Conservation (phyloP, 2,797 vertebrate genomes). For the Gallinago stenura region DNA sequence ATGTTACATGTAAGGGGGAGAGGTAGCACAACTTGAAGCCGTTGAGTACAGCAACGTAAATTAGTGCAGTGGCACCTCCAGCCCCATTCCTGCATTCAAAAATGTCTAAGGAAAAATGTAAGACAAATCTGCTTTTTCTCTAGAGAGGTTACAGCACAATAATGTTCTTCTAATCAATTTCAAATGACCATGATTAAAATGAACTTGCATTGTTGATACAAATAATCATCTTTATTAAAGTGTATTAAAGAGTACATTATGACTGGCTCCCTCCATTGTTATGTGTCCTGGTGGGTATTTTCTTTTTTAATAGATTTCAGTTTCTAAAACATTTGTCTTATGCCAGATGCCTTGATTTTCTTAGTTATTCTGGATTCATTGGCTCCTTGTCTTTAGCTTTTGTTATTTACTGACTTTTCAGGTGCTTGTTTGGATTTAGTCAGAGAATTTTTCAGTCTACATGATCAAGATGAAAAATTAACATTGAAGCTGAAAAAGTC, state of each 20-base stretch:
- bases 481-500: accelerated
- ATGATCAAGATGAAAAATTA: not conserved
- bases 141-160: not conserved
- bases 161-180: not conserved
- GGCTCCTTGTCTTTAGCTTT: not conserved
- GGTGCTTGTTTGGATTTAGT: not conserved
- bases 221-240: not conserved
- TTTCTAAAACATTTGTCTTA: not conserved
- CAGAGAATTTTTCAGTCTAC: not conserved
- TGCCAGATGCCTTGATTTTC: not conserved
- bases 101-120: not conserved
- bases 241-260: not conserved
- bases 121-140: not conserved
- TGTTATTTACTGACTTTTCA: not conserved
- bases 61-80: not conserved
- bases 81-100: not conserved
- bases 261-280: not conserved
- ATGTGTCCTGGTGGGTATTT: not conserved
- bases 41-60: not conserved
- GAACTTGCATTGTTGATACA: not conserved
- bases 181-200: not conserved
- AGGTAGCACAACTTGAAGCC: not conserved
- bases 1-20: not conserved
- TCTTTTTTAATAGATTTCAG: not conserved
- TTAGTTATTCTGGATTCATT: not conserved